These are phyloP conservation scores for Ericerus pela DNA, from an alignment of 1,140 invertebrate genomes.

Conservation along the genomic window DNA sequence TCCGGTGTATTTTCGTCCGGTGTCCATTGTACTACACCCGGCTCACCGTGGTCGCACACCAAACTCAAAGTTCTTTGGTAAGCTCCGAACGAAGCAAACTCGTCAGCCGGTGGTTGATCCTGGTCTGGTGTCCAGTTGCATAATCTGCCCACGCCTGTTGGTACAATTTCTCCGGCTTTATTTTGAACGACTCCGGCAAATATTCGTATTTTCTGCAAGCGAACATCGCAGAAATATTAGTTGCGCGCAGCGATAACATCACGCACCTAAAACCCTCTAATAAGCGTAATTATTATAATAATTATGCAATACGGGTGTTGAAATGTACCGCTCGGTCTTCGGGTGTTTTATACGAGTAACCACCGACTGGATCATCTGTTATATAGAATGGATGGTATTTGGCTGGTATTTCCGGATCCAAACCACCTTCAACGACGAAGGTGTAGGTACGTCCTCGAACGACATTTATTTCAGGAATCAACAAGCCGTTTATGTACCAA, in stretches of 20 bases:
- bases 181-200: conserved; percentile 60
- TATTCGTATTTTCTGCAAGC: conserved; percentile 52
- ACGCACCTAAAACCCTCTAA: not conserved
- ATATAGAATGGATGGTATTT: conserved; percentile 91
- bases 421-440: conserved; percentile 77
- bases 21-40: conserved; percentile 72
- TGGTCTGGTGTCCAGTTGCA: conserved; percentile 73
- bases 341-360: conserved; percentile 67
- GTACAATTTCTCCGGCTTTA: conserved; percentile 44
- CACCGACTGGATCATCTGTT: conserved; percentile 80
- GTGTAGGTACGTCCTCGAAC: conserved; percentile 79
- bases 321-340: conserved; percentile 58
- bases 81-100: conserved; percentile 70
- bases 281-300: too few species aligned
- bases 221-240: not conserved
- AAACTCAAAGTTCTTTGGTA: conserved; percentile 71
- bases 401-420: conserved; percentile 57
- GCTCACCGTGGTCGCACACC: conserved; percentile 65
- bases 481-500: conserved; percentile 88
- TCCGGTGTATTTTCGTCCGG: conserved; percentile 75
- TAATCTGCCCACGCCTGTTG: conserved; percentile 59
- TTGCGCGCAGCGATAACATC: too few species aligned
- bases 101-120: conserved; percentile 53
- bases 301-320: not conserved
- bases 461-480: conserved; percentile 84